A percentile compares a stretch with the other conserved stretches of the same genome.
Conservation (phyloP, 2,888 invertebrate genomes). For the Pollenia labialis region DNA sequence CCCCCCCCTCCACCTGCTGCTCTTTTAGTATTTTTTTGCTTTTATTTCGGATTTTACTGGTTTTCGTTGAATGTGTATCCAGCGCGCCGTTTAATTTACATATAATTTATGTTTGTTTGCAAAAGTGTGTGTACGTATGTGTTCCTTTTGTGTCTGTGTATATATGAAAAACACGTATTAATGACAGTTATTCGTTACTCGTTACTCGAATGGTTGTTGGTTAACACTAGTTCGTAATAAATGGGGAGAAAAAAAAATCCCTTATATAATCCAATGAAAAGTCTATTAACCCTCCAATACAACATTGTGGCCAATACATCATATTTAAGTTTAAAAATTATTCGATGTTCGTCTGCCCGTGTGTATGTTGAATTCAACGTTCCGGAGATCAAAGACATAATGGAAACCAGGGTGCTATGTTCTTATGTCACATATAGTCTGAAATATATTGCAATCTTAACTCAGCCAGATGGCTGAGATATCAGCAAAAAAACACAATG, state of each 20-base stretch:
- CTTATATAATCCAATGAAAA: not conserved
- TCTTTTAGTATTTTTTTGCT: not conserved
- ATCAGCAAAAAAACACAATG: too few relatives aligned
- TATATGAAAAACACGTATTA: constrained; percentile 33
- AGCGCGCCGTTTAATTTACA: constrained; percentile 64
- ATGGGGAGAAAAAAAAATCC: not conserved
- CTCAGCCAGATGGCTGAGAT: too few relatives aligned
- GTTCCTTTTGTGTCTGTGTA: constrained; percentile 43
- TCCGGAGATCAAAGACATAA: too few relatives aligned
- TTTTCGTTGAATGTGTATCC: constrained; percentile 74
- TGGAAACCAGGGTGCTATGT: too few relatives aligned
- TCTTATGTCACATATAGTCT: too few relatives aligned
- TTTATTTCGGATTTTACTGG: constrained; percentile 42
- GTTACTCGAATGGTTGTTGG: constrained; percentile 36
- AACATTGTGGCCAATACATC: not conserved
- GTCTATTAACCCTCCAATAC: constrained; percentile 21
- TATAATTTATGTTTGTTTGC: constrained; percentile 30
- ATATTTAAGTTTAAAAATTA: too few relatives aligned
- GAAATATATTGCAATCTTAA: too few relatives aligned
- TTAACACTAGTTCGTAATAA: constrained; percentile 10
- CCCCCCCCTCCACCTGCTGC: constrained; percentile 60
- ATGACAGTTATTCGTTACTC: constrained; percentile 61
- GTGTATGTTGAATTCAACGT: too few relatives aligned
- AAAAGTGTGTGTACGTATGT: constrained; percentile 41
- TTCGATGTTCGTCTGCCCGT: too few relatives aligned